These are phyloP conservation scores for Lithophane semibrunnea DNA, from an alignment of 2,888 invertebrate genomes.

Conservation along the genomic window DNA sequence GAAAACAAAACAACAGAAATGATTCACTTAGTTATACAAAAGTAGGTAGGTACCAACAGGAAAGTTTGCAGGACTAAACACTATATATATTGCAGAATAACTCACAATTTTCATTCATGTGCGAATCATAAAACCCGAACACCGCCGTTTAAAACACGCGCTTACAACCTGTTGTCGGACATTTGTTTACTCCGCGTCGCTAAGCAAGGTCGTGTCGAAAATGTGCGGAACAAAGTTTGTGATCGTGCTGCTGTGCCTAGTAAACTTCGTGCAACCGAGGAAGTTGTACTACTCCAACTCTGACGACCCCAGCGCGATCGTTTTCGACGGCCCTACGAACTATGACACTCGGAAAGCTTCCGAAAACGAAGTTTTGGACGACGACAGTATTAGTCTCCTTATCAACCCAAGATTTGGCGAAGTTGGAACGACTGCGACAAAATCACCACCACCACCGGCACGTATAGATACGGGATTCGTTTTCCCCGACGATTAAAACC, in stretches of 20 bases:
- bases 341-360: conserved; percentile 60
- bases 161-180: conserved; percentile 56
- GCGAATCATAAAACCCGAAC: conserved; percentile 44
- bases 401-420: conserved; percentile 67
- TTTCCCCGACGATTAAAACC: conserved; percentile 69
- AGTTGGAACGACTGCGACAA: background rate
- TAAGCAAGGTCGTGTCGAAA: conserved; percentile 62
- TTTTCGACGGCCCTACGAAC: conserved; percentile 81
- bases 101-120: conserved; percentile 56
- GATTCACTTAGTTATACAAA: conserved; percentile 38
- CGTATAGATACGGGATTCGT: conserved; percentile 35
- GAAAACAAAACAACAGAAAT: conserved; percentile 11
- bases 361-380: conserved; percentile 67
- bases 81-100: conserved; percentile 64
- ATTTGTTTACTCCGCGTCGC: conserved; percentile 65
- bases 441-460: background rate
- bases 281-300: conserved; percentile 72
- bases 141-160: conserved; percentile 46
- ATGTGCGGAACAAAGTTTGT: conserved; percentile 54
- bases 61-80: conserved; percentile 34
- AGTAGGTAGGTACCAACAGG: conserved; percentile 32
- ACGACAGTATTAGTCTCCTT: conserved; percentile 66
- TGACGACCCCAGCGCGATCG: conserved; percentile 75
- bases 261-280: conserved; percentile 57
- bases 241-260: conserved; percentile 56